A percentile compares a stretch with the other conserved stretches of the same genome.
Evolutionary conservation across 2,113 vertebrate species (phyloP).

Genomic region (Noctilio leporinus): DNA sequence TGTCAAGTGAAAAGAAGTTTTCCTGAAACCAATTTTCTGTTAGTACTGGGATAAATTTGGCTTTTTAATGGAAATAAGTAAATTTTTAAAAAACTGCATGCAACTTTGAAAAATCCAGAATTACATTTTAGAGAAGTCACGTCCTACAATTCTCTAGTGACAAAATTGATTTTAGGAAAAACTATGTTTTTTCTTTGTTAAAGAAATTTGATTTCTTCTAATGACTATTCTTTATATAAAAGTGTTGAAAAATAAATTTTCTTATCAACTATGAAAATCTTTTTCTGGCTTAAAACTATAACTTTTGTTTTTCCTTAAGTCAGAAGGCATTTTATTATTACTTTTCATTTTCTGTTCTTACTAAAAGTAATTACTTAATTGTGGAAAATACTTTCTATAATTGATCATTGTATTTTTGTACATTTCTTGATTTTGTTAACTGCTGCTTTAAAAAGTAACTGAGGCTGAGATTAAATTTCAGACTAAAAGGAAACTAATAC

Average conservation of each 20-base stretch:
- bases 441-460: neutral
- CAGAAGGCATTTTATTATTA: slow-evolving; percentile 11
- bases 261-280: neutral
- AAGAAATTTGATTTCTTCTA: neutral
- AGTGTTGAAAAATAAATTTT: neutral
- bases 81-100: slow-evolving; percentile 1
- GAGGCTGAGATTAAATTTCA: slow-evolving; percentile 20
- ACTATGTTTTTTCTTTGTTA: slow-evolving; percentile 12
- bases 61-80: slow-evolving; percentile 30
- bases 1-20: slow-evolving; percentile 4
- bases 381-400: neutral
- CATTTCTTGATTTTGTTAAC: neutral
- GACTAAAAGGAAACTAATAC: neutral
- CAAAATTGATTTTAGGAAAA: slow-evolving; percentile 27
- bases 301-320: neutral
- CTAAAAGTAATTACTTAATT: neutral
- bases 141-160: neutral
- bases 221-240: slow-evolving; percentile 3
- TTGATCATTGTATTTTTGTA: neutral
- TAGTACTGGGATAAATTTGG: neutral
- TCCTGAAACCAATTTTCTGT: neutral
- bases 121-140: slow-evolving; percentile 6
- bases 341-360: neutral
- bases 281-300: neutral
- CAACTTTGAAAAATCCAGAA: slow-evolving; percentile 16